Percentiles rank a stretch among this genome's conserved stretches.
These are phyloP conservation scores for Halictus quadricinctus DNA, from an alignment of 2,888 invertebrate species.

Conservation along the genomic window DNA sequence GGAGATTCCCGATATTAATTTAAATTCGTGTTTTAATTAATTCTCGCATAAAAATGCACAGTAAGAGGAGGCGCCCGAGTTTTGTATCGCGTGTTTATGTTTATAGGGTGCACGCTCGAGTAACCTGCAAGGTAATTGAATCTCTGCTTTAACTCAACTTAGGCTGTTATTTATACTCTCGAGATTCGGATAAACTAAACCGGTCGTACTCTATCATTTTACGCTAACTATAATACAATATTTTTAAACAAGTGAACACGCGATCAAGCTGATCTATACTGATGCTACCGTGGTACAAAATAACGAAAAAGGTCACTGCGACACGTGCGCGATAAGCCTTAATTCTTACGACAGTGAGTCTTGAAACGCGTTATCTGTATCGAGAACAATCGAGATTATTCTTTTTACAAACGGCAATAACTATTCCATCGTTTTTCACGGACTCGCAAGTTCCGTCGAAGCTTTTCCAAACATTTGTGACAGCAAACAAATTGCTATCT, in stretches of 20 bases:
- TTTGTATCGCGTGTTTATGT: background rate
- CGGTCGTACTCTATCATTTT: too few species aligned
- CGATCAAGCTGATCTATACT: background rate
- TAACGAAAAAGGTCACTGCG: background rate
- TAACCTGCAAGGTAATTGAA: background rate
- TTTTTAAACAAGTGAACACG: background rate
- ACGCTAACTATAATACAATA: too few species aligned
- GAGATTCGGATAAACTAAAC: too few species aligned
- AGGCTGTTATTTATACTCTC: too few species aligned
- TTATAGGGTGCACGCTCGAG: background rate
- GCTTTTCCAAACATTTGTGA: background rate
- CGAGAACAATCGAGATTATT: constrained; percentile 1
- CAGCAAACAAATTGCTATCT: background rate
- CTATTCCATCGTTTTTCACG: background rate
- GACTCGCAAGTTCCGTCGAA: background rate
- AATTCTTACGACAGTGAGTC: background rate
- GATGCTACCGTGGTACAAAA: background rate
- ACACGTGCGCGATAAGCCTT: background rate
- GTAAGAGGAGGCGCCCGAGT: background rate
- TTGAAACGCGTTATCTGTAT: background rate
- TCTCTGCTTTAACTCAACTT: background rate
- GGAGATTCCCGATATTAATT: background rate
- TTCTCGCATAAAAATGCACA: background rate
- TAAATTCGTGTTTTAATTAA: background rate
- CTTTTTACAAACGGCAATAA: background rate